Conservation (phyloP, 2,888 invertebrate species). For the Harpalus rubripes region DNA sequence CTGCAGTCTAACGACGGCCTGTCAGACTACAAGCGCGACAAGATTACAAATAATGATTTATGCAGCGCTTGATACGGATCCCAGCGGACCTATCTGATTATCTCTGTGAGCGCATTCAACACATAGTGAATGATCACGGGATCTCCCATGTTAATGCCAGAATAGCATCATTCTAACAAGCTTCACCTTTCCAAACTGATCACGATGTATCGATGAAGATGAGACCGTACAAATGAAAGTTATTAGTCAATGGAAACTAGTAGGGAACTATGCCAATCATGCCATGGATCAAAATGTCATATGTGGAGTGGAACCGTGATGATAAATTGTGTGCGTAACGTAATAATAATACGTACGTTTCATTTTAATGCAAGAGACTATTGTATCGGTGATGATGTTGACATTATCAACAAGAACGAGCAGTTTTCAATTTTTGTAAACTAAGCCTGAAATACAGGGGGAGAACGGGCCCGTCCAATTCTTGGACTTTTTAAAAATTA, state of each 20-base stretch:
- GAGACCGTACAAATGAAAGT: no score
- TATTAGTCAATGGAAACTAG: no score
- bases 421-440: not conserved
- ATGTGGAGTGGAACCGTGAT: no score
- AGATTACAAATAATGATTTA: constrained; percentile 65
- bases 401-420: no score
- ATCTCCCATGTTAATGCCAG: not conserved
- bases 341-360: no score
- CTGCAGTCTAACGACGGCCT: constrained; percentile 54
- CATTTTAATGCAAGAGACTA: no score
- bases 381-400: not conserved
- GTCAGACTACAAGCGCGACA: constrained; percentile 55
- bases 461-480: no score
- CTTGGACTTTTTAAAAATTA: no score
- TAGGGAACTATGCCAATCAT: no score
- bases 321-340: no score
- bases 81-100: constrained; percentile 45
- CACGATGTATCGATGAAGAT: no score
- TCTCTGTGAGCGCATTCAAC: constrained; percentile 25
- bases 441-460: not conserved
- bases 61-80: constrained; percentile 43
- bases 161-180: not conserved
- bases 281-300: no score
- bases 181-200: not conserved
- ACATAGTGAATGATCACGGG: constrained; percentile 10